Percentiles rank a stretch among this genome's conserved stretches.
Evolutionary conservation across 2,888 invertebrate genomes (phyloP).

Genomic region (Aporophyla lueneburgensis): DNA sequence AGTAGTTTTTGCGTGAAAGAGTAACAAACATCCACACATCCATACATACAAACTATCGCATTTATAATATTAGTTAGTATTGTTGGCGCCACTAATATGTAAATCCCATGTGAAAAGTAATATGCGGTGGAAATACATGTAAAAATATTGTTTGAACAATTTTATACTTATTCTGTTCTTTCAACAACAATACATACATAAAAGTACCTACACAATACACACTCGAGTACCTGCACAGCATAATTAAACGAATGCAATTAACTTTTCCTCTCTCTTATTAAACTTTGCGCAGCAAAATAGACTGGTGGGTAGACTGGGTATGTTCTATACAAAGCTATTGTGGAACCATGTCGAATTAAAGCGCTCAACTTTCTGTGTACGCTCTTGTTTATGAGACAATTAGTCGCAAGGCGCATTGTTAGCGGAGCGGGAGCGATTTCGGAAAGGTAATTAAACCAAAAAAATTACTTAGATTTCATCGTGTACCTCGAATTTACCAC

Average conservation of each 20-base stretch:
- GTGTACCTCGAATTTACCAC: background rate
- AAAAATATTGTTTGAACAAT: background rate
- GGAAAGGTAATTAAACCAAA: no score
- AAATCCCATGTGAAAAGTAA: background rate
- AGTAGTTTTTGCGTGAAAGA: no score
- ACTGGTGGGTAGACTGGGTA: background rate
- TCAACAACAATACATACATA: background rate
- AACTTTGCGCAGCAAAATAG: constrained; percentile 25
- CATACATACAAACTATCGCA: no score
- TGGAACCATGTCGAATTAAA: constrained; percentile 34
- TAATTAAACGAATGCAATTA: constrained; percentile 33
- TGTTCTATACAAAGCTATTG: constrained; percentile 26
- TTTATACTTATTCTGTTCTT: background rate
- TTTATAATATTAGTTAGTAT: no score
- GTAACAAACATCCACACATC: no score
- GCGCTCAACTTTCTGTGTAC: constrained; percentile 36
- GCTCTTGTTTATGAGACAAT: constrained; percentile 46
- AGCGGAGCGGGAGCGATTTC: constrained; percentile 7
- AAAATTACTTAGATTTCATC: background rate
- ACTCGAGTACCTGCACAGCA: background rate
- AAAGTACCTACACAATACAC: background rate
- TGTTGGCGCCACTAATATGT: no score
- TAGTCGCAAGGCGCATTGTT: background rate
- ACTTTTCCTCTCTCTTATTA: constrained; percentile 20
- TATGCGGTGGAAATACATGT: background rate